Conservation (phyloP, 2,797 vertebrate genomes). For the Chiroxiphia lanceolata region DNA sequence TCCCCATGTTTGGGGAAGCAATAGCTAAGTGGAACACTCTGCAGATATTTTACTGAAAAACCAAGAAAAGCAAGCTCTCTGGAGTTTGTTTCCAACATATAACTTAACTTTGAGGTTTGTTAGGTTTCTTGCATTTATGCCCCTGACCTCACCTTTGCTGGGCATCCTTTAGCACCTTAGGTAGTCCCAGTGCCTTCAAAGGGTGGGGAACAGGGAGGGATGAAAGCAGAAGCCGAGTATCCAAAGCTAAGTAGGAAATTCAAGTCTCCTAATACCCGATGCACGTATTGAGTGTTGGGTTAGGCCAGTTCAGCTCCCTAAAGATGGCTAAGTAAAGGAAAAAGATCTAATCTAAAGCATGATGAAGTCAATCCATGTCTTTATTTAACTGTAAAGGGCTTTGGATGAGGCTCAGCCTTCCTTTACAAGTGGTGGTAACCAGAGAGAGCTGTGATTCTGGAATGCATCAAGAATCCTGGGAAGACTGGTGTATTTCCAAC, state of each 20-base stretch:
- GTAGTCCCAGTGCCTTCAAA: not conserved
- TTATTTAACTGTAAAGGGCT: not conserved
- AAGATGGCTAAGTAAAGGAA: not conserved
- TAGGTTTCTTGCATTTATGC: not conserved
- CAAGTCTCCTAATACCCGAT: not conserved
- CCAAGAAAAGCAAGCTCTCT: not conserved
- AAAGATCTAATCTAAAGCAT: not conserved
- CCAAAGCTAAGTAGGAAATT: not conserved
- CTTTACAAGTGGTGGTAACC: not conserved
- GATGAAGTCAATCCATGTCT: not conserved
- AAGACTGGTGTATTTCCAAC: not conserved
- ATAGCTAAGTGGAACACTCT: not conserved
- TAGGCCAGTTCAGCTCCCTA: not conserved
- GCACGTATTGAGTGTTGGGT: not conserved
- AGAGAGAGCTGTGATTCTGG: not conserved
- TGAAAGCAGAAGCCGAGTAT: not conserved
- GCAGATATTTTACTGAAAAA: constrained; percentile 1
- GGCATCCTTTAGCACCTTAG: not conserved
- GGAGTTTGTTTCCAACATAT: not conserved
- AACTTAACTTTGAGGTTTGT: not conserved
- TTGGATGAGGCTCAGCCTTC: not conserved
- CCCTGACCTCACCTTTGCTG: not conserved
- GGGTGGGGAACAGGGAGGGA: not conserved
- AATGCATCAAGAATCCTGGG: not conserved
- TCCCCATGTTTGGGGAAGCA: not conserved